Base-by-base conservation (phyloP, 2,888 invertebrate species). In the Lycocerus yunnanus region DNA sequence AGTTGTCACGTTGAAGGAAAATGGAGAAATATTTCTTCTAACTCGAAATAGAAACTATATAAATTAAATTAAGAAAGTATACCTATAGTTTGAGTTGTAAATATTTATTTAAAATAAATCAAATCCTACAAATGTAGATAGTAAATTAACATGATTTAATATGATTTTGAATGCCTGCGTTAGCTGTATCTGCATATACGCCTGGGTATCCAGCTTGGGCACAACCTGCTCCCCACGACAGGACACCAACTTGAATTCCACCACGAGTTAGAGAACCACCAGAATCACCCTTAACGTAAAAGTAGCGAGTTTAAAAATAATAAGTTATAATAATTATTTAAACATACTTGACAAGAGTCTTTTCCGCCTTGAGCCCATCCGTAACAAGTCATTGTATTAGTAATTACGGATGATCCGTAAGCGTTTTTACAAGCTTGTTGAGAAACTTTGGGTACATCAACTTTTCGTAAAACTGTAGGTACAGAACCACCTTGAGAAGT, bases 191-290 rank as follows among this genome's bases (percentile, higher is more conserved):
- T 11, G 72, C 20, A 16, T 69, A 72, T 10, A 72, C 72, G 16
- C 58, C 72, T 61, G 72, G 72, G 0, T 65, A n/a, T 13, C 24
- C 27, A 18, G 21, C 0, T n/a, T 13, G 3, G 9, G 18, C 70
- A 70, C 70, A 70, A 14, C 65, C 70, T 5, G 0, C 3, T 65
- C 65, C 69, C 72, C 72, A 72, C 5, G 72, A 72, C 6, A 65
- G 66, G 14, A 72, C 21, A 15, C 72, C 72, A 16, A 72, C 61
- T 69, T 18, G 68, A 43, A 14, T 15, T 5, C 58, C 18, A 15
- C 16, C 21, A 58, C 6, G 5, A 15, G 59, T 63, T 8, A 69
- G 18, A n/a, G 69, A 66, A 58, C 72, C 68, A 15, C 72, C 72
- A 24, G 68, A 68, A 18, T 72, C 69, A 13, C 72, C 72, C 72